Evolutionary conservation across 2,888 invertebrate species (phyloP).

Genomic region (Clusia tigrina): DNA sequence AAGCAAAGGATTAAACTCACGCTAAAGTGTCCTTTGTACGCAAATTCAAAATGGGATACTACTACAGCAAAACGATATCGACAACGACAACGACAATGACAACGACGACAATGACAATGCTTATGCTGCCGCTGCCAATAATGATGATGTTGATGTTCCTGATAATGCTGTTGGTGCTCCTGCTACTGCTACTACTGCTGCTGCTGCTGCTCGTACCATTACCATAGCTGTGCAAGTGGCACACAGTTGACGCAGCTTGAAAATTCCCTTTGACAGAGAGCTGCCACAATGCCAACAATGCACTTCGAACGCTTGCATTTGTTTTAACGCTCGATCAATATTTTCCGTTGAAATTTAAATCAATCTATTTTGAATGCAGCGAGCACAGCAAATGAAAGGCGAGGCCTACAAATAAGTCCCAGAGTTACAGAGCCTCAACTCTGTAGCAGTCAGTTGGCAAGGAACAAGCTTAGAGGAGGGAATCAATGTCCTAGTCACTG

Average conservation of each 20-base stretch:
- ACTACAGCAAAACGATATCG: not conserved
- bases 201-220: too few species aligned
- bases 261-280: not conserved
- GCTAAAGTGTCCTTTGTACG: conserved; percentile 9
- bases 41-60: conserved; percentile 13
- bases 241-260: too few species aligned
- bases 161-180: not conserved
- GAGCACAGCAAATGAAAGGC: too few species aligned
- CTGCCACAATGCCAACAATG: too few species aligned
- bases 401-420: too few species aligned
- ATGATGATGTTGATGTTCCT: not conserved
- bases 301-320: not conserved
- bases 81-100: conserved; percentile 1
- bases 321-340: conserved; percentile 19
- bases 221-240: too few species aligned
- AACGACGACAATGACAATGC: not conserved
- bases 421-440: too few species aligned
- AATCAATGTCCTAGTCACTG: too few species aligned
- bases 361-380: not conserved
- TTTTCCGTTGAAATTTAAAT: conserved; percentile 20
- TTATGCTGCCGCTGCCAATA: not conserved
- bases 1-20: conserved; percentile 26
- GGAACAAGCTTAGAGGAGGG: too few species aligned
- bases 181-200: not conserved
- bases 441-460: too few species aligned